Evolutionary conservation across 2,797 vertebrate genomes (phyloP), one percentile per base, ranked within the genome.

Genomic region (Pteropus rufus): DNA sequence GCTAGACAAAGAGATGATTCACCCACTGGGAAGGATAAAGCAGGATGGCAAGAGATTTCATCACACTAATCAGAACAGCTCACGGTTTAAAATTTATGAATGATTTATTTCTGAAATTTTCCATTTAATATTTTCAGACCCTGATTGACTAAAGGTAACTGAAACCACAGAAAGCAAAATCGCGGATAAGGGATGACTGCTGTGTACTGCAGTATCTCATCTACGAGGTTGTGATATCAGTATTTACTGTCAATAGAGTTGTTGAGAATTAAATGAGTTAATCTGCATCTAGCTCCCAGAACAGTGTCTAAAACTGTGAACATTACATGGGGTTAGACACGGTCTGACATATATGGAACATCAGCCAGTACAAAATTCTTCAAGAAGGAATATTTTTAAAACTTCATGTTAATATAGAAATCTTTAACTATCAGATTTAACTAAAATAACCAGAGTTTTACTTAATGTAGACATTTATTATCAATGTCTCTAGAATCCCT

Each of bases 391-490:
- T 80, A 23, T 36, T 70, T 80, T 92, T 49, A 23, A 85, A 91
- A 77, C 46, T 92, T 49, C 77, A 49, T 8, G 29, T 90, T 62
- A 96, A 87, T 36, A 41, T 2, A 87, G 46, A 77, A 62, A 10
- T 3, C 19, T n/a, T 90, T 83, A 91, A 58, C 58, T 19, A 93
- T 16, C 16, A 96, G 62, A 72, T 92, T 73, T 92, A 83, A 69
- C 62, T 87, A 41, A 80, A 93, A 93, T 52, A 49, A 69, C n/a
- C 24, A 67, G 41, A 75, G 64, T 70, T 93, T 93, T 88, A 89
- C 62, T 91, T 89, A 81, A 85, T 41, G 11, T 16, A 87, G n/a
- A 81, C 15, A 62, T 81, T 87, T 90, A 72, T 24, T 89, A 65
- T 52, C 6, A 86, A 72, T 36, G 72, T 87, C 65, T 75, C 24